Evolutionary conservation across 2,113 vertebrate genomes (phyloP).

Genomic region (Pantherophis guttatus): DNA sequence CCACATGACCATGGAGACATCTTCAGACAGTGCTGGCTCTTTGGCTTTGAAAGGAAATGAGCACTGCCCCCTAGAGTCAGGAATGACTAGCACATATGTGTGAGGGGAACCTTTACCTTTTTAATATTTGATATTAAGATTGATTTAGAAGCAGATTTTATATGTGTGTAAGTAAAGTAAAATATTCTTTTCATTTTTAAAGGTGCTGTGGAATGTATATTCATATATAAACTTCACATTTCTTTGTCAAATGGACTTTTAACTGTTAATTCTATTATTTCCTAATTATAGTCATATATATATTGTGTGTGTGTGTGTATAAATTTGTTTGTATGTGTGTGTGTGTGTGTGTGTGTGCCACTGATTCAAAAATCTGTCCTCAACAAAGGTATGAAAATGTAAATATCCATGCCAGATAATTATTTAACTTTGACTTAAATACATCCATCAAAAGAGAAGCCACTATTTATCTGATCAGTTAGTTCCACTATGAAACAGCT

Average conservation of each 20-base stretch:
- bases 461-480: background rate
- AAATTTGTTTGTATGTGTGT: too few relatives aligned
- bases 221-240: background rate
- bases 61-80: too few relatives aligned
- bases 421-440: background rate
- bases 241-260: background rate
- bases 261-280: background rate
- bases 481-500: background rate
- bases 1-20: too few relatives aligned
- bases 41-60: too few relatives aligned
- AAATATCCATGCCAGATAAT: background rate
- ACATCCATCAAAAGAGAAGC: background rate
- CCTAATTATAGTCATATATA: background rate
- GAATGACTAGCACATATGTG: too few relatives aligned
- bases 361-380: background rate
- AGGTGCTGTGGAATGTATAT: fast-evolving
- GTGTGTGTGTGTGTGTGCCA: background rate
- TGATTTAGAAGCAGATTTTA: slow-evolving; percentile 16
- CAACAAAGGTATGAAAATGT: background rate
- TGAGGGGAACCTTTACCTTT: too few relatives aligned
- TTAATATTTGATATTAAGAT: slow-evolving; percentile 7
- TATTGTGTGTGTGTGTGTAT: too few relatives aligned
- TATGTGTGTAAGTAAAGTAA: background rate
- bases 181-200: background rate
- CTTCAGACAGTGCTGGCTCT: too few relatives aligned